phyloP scores from a whole-genome alignment of 2,797 vertebrate genomes.

The Taeniopygia guttata region DNA sequence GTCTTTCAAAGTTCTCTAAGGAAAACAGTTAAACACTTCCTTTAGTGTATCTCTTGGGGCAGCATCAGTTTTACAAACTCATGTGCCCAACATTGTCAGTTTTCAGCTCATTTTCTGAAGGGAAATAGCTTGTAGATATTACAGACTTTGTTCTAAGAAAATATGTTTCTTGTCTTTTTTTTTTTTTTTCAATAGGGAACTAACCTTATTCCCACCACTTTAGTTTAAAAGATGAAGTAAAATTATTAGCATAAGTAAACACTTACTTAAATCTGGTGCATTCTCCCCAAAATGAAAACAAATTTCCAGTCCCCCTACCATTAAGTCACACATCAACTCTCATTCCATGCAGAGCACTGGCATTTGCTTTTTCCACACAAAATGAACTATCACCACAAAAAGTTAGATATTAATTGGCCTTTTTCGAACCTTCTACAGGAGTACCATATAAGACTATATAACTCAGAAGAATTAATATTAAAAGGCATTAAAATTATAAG shows the following conservation, averaged over 20 bases:
- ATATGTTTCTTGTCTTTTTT: not conserved
- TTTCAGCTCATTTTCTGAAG: not conserved
- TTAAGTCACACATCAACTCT: not conserved
- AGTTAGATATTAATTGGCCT: not conserved
- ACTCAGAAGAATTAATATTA: conserved; percentile 1
- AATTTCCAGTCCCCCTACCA: not conserved
- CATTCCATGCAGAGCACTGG: not conserved
- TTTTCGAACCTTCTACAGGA: not conserved
- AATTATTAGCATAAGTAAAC: not conserved
- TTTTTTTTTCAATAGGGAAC: not conserved
- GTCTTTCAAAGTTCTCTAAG: not conserved
- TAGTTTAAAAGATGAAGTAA: not conserved
- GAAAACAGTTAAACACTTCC: not conserved
- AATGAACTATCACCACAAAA: not conserved
- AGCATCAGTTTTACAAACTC: not conserved
- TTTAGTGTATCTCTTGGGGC: not conserved
- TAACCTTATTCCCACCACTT: not conserved
- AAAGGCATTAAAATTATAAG: not conserved
- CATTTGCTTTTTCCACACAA: not conserved
- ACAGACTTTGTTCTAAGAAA: not conserved
- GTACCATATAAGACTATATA: not conserved
- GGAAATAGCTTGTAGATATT: not conserved
- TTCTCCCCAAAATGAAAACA: not conserved
- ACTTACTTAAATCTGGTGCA: not conserved
- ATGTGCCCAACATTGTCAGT: not conserved